Evolutionary conservation across 2,888 invertebrate genomes (phyloP), one percentile per base, ranked within the genome.

Genomic region (Dendrolimus houi): DNA sequence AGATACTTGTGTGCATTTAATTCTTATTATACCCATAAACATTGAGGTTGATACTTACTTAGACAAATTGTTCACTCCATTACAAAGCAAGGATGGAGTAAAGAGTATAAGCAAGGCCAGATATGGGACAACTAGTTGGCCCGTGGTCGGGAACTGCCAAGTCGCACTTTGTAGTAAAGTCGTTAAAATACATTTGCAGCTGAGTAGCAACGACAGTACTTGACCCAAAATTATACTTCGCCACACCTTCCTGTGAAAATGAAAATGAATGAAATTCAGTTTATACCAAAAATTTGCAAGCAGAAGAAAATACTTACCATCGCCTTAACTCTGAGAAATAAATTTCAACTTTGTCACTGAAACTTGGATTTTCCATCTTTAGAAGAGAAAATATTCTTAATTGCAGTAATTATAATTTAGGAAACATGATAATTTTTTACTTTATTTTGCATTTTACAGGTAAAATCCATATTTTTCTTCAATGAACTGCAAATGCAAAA

Each of bases 121-220:
- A 78, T 97, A 97, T 72, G 96, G 96, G 56, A 95, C 92, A 70
- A 97, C 93, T 65, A 94, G 94, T 84, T 97, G 97, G 55, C 94
- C 96, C 65, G 96, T 95, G 9, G 96, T 96, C 41, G 95, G 93
- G 64, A 94, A 93, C 60, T 95, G 93, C 72, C 93, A 93, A 62
- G 93, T 92, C 61, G 93, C 92, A 68, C 93, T 93, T 71, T 94
- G 94, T 56, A 96, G 92, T 63, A 94, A 85, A 67, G 95, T 94
- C 62, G 94, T 95, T 65, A 94, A 83, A 56, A 95, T 92, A 71
- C 95, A 96, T 75, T 96, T 95, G 54, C 94, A 94, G 82, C 96
- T 96, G 56, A 96, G 80, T 60, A 96, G 87, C 55, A 96, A 71
- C 0, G 96, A 96, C 65, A 96, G 84, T 59, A 95, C 88, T 86